Evolutionary conservation across 2,888 invertebrate genomes (phyloP), one percentile per base, ranked within the genome.

Genomic region (Tachina lurida): DNA sequence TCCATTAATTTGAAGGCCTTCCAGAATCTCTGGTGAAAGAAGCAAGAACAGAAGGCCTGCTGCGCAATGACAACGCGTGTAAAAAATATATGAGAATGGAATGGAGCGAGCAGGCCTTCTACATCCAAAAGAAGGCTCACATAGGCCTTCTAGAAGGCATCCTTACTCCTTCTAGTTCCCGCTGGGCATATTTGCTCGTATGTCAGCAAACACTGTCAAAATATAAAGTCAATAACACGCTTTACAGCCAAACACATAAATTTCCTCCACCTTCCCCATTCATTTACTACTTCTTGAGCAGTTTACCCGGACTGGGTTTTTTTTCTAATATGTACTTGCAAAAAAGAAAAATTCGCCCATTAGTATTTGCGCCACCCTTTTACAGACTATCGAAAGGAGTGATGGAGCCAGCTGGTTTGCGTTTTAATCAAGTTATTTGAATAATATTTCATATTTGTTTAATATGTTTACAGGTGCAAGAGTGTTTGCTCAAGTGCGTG

Each of bases 341-440:
- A 65, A 65, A 65, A 31, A n/a, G n/a, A 22, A 12, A 31, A 31
- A 31, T 31, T 31, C 31, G 45, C 56, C 19, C 39, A 47, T 65
- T 47, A 67, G 47, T 67, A 56, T 47, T 58, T 65, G 13, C 22
- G n/a, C 39, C n/a, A 13, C 17, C 19, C 65, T 8, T 45, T 0
- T 19, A 63, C 13, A 22, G 13, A 45, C 19, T 22, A 19, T 39
- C 9, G 52, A 10, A 52, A 39, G 15, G 15, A 58, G n/a, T 4
- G 10, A 10, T 31, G 15, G 13, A 9, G 43, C 45, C 10, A 56
- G n/a, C 43, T 70, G 13, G 22, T 15, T n/a, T 56, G 15, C 58
- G 2, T 52, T 80, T 67, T 80, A 58, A 68, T 74, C 43, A 73
- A 67, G 43, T 74, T 81, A 31, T 45, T 74, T 74, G 10, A 52